These are phyloP conservation scores for Tauraco hartlaubi DNA, from an alignment of 2,797 vertebrate genomes.

Conservation along the genomic window DNA sequence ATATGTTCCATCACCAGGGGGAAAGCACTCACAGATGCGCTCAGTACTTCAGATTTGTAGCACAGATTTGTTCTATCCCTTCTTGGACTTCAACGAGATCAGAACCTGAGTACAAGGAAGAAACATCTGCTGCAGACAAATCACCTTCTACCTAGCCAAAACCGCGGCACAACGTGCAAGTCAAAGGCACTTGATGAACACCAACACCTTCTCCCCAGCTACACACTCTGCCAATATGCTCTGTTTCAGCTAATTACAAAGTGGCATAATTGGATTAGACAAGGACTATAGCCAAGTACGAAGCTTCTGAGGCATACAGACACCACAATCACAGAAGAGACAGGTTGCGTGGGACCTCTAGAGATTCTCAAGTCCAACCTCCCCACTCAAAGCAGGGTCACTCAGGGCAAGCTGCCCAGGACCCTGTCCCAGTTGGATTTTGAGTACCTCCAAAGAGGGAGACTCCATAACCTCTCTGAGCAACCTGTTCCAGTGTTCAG, in stretches of 20 bases:
- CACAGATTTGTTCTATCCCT: constrained; percentile 39
- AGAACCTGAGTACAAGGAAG: constrained; percentile 28
- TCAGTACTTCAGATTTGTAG: constrained; percentile 49
- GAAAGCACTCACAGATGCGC: constrained; percentile 51
- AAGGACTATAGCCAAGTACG: not conserved
- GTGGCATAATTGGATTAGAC: not conserved
- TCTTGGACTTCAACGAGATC: not conserved
- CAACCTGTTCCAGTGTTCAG: not conserved
- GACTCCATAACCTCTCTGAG: not conserved
- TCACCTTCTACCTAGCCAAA: constrained; percentile 11
- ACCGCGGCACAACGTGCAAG: not conserved
- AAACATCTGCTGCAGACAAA: constrained; percentile 61
- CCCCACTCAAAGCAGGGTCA: not conserved
- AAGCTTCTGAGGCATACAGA: not conserved
- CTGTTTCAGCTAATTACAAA: constrained; percentile 5
- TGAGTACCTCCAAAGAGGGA: not conserved
- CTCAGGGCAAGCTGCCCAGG: not conserved
- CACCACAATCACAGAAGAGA: accelerated
- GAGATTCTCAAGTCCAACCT: not conserved
- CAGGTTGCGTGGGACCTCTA: not conserved
- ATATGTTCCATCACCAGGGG: constrained; percentile 48
- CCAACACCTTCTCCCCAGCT: constrained; percentile 1
- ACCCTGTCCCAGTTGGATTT: not conserved
- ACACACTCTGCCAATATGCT: not conserved
- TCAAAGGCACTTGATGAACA: constrained; percentile 12